Evolutionary conservation across 2,888 invertebrate genomes (phyloP).

Genomic region (Formica aserva): DNA sequence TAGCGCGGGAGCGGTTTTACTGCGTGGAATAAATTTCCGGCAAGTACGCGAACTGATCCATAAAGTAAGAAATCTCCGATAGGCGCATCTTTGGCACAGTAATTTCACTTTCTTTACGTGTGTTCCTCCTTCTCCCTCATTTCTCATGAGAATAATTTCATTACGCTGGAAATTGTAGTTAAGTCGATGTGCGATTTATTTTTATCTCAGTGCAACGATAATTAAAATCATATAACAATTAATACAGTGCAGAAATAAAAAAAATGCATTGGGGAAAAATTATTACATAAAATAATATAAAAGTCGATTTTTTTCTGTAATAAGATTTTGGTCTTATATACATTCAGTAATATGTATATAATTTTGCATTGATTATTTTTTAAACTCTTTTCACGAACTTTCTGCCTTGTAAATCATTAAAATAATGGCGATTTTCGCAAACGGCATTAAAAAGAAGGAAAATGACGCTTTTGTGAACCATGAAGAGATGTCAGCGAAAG

Average conservation of each 20-base stretch:
- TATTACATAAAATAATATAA: not conserved
- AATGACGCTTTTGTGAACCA: slow-evolving; percentile 41
- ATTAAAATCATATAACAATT: slow-evolving; percentile 30
- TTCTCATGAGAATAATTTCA: slow-evolving; percentile 53
- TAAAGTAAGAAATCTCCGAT: slow-evolving; percentile 71
- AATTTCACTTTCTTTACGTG: slow-evolving; percentile 65
- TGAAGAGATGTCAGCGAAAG: slow-evolving; percentile 36
- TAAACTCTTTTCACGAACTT: not conserved
- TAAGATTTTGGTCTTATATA: not conserved
- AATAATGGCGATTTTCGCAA: slow-evolving; percentile 37
- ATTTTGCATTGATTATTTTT: not conserved
- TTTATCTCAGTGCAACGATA: not conserved
- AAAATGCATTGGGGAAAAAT: not conserved
- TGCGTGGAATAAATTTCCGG: slow-evolving; percentile 71
- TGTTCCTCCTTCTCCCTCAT: slow-evolving; percentile 22
- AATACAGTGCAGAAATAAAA: not conserved
- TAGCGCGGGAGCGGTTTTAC: slow-evolving; percentile 66
- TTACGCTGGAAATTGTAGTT: slow-evolving; percentile 31
- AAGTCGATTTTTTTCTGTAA: not conserved
- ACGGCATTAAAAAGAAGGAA: slow-evolving; percentile 32
- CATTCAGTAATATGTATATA: not conserved
- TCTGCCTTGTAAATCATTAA: slow-evolving; percentile 1
- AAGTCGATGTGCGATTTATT: slow-evolving; percentile 7
- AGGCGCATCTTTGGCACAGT: slow-evolving; percentile 49
- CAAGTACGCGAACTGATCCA: slow-evolving; percentile 66